Conservation (phyloP, 2,113 vertebrate genomes). For the Suncus etruscus region DNA sequence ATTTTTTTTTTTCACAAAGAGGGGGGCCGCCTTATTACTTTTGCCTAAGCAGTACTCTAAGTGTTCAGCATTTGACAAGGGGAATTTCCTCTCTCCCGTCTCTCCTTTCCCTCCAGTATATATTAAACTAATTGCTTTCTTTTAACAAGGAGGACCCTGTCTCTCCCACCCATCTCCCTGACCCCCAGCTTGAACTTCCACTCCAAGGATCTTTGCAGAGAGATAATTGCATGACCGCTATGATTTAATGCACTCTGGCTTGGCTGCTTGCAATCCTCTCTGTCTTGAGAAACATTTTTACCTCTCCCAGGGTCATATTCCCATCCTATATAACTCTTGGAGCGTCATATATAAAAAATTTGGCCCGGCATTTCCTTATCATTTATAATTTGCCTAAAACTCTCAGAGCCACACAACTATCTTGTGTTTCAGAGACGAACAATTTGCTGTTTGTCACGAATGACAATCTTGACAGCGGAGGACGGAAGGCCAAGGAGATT, state of each 20-base stretch:
- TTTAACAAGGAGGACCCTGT: constrained; percentile 80
- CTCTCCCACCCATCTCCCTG: constrained; percentile 55
- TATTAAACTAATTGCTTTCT: constrained; percentile 82
- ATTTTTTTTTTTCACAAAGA: constrained; percentile 66
- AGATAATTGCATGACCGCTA: constrained; percentile 63
- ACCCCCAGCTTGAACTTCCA: constrained; percentile 73
- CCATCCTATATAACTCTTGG: constrained; percentile 72
- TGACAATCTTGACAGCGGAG: constrained; percentile 62
- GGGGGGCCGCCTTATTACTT: constrained; percentile 73
- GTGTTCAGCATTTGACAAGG: constrained; percentile 76
- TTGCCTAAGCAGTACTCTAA: constrained; percentile 71
- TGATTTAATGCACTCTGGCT: constrained; percentile 46
- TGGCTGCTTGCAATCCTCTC: constrained; percentile 36
- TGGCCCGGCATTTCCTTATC: constrained; percentile 78
- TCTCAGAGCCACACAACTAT: constrained; percentile 69
- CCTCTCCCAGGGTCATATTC: constrained; percentile 75
- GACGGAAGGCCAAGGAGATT: constrained; percentile 57
- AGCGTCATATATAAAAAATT: constrained; percentile 74
- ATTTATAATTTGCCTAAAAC: constrained; percentile 81
- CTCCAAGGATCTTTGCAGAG: constrained; percentile 54
- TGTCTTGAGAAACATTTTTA: constrained; percentile 66
- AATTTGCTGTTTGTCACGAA: constrained; percentile 61
- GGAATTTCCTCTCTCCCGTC: constrained; percentile 74
- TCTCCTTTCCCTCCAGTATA: constrained; percentile 69
- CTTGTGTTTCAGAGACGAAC: constrained; percentile 73